Evolutionary conservation across 2,113 vertebrate species (phyloP).

Genomic region (Peromyscus californicus): DNA sequence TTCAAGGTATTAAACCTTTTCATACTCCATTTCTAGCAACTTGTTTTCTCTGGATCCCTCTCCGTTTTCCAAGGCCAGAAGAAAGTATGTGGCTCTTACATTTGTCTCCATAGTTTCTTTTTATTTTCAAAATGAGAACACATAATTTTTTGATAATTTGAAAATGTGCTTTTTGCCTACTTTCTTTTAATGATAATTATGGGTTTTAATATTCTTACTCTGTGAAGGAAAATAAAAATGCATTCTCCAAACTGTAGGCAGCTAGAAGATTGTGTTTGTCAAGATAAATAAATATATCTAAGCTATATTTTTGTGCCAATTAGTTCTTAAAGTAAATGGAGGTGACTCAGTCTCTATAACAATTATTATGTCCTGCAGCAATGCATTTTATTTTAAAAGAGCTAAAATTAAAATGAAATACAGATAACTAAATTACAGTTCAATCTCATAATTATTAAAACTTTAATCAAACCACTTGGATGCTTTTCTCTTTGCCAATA

Average conservation of each 20-base stretch:
- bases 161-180: background rate
- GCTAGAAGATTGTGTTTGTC: conserved; percentile 47
- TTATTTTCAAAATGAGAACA: conserved; percentile 36
- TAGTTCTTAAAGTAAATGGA: conserved; percentile 44
- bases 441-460: conserved; percentile 55
- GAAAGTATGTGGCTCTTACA: background rate
- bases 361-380: background rate
- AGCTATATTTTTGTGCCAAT: conserved; percentile 21
- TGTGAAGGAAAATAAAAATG: conserved; percentile 37
- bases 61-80: background rate
- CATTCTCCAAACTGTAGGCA: background rate
- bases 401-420: conserved; percentile 44
- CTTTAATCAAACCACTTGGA: conserved; percentile 73
- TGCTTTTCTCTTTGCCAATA: conserved; percentile 46
- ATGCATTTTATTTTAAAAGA: conserved; percentile 49
- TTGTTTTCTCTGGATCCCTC: background rate
- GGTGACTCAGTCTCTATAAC: background rate
- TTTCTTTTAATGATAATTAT: conserved; percentile 6
- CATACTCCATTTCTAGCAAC: background rate
- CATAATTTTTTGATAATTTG: background rate
- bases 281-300: conserved; percentile 20
- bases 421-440: conserved; percentile 48
- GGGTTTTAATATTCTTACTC: background rate
- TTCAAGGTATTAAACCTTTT: background rate
- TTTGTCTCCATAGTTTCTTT: background rate